Evolutionary conservation across 2,888 invertebrate species (phyloP).

Genomic region (Trichacis sp.): DNA sequence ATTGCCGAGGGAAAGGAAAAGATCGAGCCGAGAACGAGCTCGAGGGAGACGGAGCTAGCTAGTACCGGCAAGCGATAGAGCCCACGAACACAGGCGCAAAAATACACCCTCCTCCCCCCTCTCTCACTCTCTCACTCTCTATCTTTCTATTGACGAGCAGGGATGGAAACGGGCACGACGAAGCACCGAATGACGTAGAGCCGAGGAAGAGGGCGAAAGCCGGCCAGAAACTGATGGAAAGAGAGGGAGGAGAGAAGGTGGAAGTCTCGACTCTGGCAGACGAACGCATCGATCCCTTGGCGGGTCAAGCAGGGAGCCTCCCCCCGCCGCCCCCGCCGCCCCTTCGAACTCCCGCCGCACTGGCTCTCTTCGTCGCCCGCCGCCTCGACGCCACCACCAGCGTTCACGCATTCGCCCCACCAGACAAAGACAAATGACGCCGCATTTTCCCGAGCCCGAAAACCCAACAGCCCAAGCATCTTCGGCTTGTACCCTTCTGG

Average conservation of each 20-base stretch:
- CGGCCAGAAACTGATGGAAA: constrained; percentile 37
- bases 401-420: constrained; percentile 59
- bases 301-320: constrained; percentile 69
- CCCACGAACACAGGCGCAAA: constrained; percentile 20
- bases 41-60: constrained; percentile 29
- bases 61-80: constrained; percentile 27
- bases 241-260: constrained; percentile 61
- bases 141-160: neutral
- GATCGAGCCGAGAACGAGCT: constrained; percentile 19
- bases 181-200: constrained; percentile 33
- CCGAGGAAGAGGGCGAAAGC: constrained; percentile 32
- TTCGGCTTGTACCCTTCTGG: constrained; percentile 21
- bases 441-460: constrained; percentile 68
- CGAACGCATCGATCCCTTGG: constrained; percentile 69
- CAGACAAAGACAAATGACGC: constrained; percentile 70
- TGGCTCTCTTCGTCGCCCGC: constrained; percentile 42
- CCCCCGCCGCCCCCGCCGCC: constrained; percentile 26
- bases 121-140: neutral
- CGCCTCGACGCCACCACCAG: constrained; percentile 39
- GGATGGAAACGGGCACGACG: constrained; percentile 5
- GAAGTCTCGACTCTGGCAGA: constrained; percentile 68
- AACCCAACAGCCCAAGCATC: constrained; percentile 50
- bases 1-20: constrained; percentile 46
- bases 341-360: constrained; percentile 36
- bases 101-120: constrained; percentile 8